A percentile compares a stretch with the other conserved stretches of the same genome.
Conservation (phyloP, 1,140 invertebrate genomes). For the Drosophila parvula region DNA sequence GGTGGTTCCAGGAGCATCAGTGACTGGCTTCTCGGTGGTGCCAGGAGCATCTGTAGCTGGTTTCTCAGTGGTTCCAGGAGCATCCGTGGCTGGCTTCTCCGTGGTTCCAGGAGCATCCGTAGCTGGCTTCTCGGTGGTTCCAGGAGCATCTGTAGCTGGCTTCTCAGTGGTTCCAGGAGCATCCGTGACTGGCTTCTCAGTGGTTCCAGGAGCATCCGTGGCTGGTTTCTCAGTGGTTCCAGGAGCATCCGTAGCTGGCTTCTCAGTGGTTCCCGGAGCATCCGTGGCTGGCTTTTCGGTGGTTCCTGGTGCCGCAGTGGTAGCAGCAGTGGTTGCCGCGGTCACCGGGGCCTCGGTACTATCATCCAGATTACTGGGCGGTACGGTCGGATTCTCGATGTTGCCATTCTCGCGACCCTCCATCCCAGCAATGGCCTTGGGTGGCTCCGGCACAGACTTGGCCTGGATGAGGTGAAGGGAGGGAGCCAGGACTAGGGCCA, state of each 20-base stretch:
- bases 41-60: not conserved
- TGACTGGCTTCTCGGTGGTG: not conserved
- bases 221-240: not conserved
- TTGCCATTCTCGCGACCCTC: constrained; percentile 47
- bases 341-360: constrained; percentile 14
- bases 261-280: not conserved
- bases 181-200: not conserved
- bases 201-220: not conserved
- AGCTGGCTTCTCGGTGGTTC: not conserved
- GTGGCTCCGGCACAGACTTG: constrained; percentile 1
- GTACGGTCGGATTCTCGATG: constrained; percentile 71
- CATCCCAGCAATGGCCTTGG: constrained; percentile 4
- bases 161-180: not conserved
- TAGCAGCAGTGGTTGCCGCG: not conserved
- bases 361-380: constrained; percentile 43
- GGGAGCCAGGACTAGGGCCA: constrained; percentile 26
- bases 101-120: not conserved
- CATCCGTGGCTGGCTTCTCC: not conserved
- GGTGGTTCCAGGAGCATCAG: constrained; percentile 5
- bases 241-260: not conserved
- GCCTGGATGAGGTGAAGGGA: not conserved
- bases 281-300: not conserved
- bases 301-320: not conserved
- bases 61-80: not conserved
- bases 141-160: not conserved